A percentile compares a stretch with the other conserved stretches of the same genome.
Evolutionary conservation across 1,140 invertebrate genomes (phyloP).

Genomic region (Bombus waltoni): DNA sequence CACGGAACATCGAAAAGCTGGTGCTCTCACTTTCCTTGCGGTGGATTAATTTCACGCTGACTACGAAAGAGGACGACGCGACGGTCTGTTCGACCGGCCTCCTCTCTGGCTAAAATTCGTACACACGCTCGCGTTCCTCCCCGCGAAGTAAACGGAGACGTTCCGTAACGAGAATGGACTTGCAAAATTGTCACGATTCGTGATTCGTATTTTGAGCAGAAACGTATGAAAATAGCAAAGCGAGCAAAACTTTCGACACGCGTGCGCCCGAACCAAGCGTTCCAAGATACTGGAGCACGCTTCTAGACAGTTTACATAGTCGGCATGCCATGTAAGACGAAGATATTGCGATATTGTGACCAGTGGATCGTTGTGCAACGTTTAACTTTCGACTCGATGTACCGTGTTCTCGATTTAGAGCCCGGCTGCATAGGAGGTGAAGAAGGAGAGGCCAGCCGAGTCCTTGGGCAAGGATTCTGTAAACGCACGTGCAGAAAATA

Average conservation of each 20-base stretch:
- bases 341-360: slow-evolving; percentile 73
- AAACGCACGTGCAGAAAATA: background rate
- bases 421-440: slow-evolving; percentile 18
- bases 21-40: slow-evolving; percentile 40
- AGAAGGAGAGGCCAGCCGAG: slow-evolving; percentile 14
- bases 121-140: slow-evolving; percentile 6
- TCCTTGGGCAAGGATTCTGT: slow-evolving; percentile 50
- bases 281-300: slow-evolving; percentile 51
- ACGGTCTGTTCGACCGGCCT: background rate
- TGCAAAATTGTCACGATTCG: slow-evolving; percentile 36
- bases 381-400: slow-evolving; percentile 72
- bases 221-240: background rate
- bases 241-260: slow-evolving; percentile 34
- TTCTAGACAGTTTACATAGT: slow-evolving; percentile 44
- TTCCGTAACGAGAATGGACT: background rate
- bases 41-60: slow-evolving; percentile 20
- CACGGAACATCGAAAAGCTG: background rate
- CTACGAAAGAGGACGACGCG: background rate
- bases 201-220: slow-evolving; percentile 45
- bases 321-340: slow-evolving; percentile 58
- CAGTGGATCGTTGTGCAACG: slow-evolving; percentile 73
- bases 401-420: slow-evolving; percentile 58
- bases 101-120: background rate
- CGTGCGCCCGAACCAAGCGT: slow-evolving; percentile 13
- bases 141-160: background rate